These are phyloP conservation scores for Corbicula japonica DNA, from an alignment of 2,888 invertebrate species.

Conservation along the genomic window DNA sequence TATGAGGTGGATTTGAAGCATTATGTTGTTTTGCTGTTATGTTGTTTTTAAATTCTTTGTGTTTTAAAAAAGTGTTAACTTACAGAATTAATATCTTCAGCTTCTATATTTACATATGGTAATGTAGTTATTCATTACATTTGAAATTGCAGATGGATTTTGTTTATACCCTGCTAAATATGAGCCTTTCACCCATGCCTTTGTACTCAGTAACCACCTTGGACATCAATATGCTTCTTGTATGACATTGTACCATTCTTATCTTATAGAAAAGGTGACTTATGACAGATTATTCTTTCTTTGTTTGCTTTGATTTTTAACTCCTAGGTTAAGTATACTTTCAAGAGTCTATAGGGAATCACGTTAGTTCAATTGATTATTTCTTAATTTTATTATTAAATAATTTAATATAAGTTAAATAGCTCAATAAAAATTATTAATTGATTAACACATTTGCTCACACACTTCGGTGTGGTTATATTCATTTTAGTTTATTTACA, in stretches of 20 bases:
- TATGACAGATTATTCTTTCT: not conserved
- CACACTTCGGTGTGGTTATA: not conserved
- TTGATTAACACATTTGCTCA: not conserved
- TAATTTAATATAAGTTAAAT: not conserved
- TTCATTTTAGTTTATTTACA: no score
- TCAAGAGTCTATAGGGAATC: not conserved
- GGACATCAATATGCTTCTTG: conserved; percentile 17
- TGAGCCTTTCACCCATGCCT: conserved; percentile 13
- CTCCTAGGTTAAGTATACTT: not conserved
- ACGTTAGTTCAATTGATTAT: not conserved
- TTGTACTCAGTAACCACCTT: conserved; percentile 24
- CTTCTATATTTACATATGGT: not conserved
- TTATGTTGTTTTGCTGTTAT: not conserved
- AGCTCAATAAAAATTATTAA: not conserved
- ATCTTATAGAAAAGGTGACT: conserved; percentile 18
- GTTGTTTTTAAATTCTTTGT: not conserved
- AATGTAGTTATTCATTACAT: not conserved
- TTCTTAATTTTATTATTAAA: not conserved
- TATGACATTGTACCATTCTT: conserved; percentile 17
- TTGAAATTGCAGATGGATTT: conserved; percentile 26
- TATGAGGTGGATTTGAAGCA: not conserved
- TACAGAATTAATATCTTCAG: not conserved
- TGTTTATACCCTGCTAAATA: not conserved
- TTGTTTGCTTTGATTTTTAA: not conserved
- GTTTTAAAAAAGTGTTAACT: not conserved